A percentile compares a stretch with the other conserved stretches of the same genome.
Evolutionary conservation across 2,888 invertebrate genomes (phyloP).

Genomic region (Orthosia gothica): DNA sequence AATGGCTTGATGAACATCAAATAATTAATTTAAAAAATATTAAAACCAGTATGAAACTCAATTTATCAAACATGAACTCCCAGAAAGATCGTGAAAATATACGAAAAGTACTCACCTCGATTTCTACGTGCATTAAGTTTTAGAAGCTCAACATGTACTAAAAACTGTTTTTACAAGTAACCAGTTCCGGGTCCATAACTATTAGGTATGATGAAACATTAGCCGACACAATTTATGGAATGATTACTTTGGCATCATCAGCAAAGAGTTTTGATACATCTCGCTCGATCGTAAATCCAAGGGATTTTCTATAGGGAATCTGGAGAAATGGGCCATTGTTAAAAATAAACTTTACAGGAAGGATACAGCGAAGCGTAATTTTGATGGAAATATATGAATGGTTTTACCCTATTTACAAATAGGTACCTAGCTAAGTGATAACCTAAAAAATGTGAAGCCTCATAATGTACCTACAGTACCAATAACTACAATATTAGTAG

Average conservation of each 20-base stretch:
- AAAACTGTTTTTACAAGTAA: slow-evolving; percentile 53
- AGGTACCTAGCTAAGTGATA: neutral
- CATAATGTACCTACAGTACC: neutral
- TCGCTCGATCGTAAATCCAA: slow-evolving; percentile 72
- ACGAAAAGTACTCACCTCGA: slow-evolving; percentile 18
- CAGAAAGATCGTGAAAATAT: slow-evolving; percentile 30
- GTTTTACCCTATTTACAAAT: neutral
- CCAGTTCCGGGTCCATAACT: slow-evolving; percentile 59
- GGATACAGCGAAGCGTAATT: slow-evolving; percentile 20
- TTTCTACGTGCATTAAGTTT: slow-evolving; percentile 26
- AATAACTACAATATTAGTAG: neutral
- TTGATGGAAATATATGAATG: neutral
- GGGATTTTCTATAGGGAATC: slow-evolving; percentile 71
- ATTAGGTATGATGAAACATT: slow-evolving; percentile 67
- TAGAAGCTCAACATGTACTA: slow-evolving; percentile 43
- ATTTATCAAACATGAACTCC: slow-evolving; percentile 1
- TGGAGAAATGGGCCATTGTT: slow-evolving; percentile 73
- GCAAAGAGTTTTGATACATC: slow-evolving; percentile 70
- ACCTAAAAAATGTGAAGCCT: neutral
- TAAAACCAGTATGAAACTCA: neutral
- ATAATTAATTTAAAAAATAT: neutral
- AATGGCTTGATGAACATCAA: neutral
- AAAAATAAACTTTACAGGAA: slow-evolving; percentile 59
- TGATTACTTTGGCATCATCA: slow-evolving; percentile 74
- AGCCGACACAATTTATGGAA: slow-evolving; percentile 66